Evolutionary conservation across 2,113 vertebrate genomes (phyloP).

Genomic region (Plestiodon gilberti): DNA sequence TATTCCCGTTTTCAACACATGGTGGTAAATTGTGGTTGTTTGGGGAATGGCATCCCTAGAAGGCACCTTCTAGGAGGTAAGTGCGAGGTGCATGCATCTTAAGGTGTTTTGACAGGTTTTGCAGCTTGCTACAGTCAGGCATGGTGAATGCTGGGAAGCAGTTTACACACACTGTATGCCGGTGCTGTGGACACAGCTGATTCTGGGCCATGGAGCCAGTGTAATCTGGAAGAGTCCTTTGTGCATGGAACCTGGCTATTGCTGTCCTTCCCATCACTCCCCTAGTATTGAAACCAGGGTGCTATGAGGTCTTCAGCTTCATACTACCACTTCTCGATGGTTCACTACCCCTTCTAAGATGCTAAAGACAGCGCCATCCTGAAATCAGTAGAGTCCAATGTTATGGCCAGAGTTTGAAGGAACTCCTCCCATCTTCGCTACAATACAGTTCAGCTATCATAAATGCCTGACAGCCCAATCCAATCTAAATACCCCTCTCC

Average conservation of each 20-base stretch:
- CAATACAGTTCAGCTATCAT: neutral
- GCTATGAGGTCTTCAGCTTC: neutral
- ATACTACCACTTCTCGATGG: neutral
- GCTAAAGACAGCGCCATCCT: neutral
- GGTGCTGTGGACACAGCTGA: neutral
- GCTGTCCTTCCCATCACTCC: neutral
- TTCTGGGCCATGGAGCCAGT: neutral
- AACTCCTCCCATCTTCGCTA: neutral
- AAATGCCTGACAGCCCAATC: too few species aligned
- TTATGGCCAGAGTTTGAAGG: neutral
- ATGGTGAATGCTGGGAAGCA: neutral
- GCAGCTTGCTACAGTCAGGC: neutral
- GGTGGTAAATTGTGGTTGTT: neutral
- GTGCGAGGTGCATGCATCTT: neutral
- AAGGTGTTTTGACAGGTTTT: neutral
- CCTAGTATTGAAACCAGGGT: neutral
- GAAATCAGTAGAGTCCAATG: neutral
- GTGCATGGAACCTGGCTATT: neutral
- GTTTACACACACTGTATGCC: neutral
- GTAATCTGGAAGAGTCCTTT: neutral
- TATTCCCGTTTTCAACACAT: too few species aligned
- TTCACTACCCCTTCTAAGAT: neutral
- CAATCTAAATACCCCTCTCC: too few species aligned
- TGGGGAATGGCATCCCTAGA: neutral
- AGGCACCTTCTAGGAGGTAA: neutral